phyloP scores from a whole-genome alignment of 1,140 invertebrate genomes.

The Agrilus planipennis region DNA sequence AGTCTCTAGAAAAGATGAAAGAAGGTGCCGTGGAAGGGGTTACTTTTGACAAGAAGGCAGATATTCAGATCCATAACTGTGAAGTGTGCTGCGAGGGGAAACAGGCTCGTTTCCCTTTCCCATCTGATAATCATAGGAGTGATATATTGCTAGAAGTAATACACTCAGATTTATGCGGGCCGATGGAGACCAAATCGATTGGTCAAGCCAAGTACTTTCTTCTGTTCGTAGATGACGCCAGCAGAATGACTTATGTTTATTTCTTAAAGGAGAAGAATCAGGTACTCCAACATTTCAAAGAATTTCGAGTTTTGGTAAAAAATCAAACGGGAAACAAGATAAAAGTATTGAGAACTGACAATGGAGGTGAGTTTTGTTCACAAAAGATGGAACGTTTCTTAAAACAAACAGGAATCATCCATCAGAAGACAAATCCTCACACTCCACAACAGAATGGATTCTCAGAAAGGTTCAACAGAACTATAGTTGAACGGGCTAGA shows the following conservation, averaged over 20 bases:
- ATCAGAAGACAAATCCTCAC: constrained; percentile 24
- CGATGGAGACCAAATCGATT: constrained; percentile 4
- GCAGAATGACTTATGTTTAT: constrained; percentile 28
- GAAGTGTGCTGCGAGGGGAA: constrained; percentile 22
- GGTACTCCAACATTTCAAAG: constrained; percentile 17
- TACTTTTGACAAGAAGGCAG: constrained; percentile 1
- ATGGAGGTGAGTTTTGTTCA: constrained; percentile 23
- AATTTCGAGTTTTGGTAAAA: constrained; percentile 24
- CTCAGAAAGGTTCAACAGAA: constrained; percentile 33
- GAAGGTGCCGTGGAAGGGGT: constrained; percentile 13
- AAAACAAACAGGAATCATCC: constrained; percentile 18
- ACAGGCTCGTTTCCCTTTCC: constrained; percentile 15
- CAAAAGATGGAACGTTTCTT: constrained; percentile 20
- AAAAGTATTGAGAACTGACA: constrained; percentile 23
- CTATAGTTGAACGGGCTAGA: constrained; percentile 28
- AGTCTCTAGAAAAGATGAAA: constrained; percentile 12
- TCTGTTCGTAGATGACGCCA: constrained; percentile 31
- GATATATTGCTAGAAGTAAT: constrained; percentile 22
- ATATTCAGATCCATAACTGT: constrained; percentile 9
- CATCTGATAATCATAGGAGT: constrained; percentile 6
- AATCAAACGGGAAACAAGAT: constrained; percentile 21
- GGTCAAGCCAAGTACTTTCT: constrained; percentile 21
- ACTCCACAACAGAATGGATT: constrained; percentile 34
- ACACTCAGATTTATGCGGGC: constrained; percentile 17
- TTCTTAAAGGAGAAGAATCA: constrained; percentile 28